A percentile compares a stretch with the other conserved stretches of the same genome.
phyloP scores from a whole-genome alignment of 2,113 vertebrate genomes.

The Nesogale talazaci region DNA sequence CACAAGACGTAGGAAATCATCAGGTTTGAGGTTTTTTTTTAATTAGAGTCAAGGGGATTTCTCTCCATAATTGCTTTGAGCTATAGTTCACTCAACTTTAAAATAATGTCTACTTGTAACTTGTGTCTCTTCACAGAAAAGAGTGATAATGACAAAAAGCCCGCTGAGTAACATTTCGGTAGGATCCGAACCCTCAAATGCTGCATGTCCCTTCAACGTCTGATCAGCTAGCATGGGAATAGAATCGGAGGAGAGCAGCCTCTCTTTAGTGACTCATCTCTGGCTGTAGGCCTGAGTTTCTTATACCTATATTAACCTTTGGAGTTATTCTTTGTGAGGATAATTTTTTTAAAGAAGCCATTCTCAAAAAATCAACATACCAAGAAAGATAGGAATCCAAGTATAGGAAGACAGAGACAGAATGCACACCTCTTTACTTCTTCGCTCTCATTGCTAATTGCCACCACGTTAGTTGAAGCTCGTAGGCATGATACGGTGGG shows the following conservation, averaged over 20 bases:
- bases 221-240: background rate
- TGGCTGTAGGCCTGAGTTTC: background rate
- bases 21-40: constrained; percentile 14
- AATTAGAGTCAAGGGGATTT: constrained; percentile 2
- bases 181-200: background rate
- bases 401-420: background rate
- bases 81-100: background rate
- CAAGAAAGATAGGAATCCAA: constrained; percentile 16
- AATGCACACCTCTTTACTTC: background rate
- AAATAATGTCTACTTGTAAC: constrained; percentile 7
- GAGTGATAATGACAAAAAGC: background rate
- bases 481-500: background rate
- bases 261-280: background rate
- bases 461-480: background rate
- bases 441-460: background rate
- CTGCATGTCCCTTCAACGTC: background rate
- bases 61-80: background rate
- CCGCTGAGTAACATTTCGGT: background rate
- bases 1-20: constrained; percentile 4
- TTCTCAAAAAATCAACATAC: constrained; percentile 18
- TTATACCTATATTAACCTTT: background rate
- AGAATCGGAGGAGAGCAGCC: background rate
- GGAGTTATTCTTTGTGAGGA: background rate
- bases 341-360: background rate
- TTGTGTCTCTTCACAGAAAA: background rate